A percentile compares a stretch with the other conserved stretches of the same genome.
Conservation (phyloP, 2,888 invertebrate genomes). For the Thera obeliscata region DNA sequence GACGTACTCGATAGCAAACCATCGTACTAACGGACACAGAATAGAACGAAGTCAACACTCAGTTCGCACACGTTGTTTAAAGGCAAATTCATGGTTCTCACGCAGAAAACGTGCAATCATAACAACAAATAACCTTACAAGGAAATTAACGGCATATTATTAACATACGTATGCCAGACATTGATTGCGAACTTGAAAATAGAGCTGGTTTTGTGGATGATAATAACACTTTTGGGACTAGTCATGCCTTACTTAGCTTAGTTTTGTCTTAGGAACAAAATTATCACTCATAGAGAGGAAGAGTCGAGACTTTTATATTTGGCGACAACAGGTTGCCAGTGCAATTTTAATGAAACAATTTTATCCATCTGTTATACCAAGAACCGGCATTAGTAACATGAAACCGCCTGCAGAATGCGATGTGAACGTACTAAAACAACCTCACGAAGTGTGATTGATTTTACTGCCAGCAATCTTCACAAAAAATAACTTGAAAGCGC, state of each 20-base stretch:
- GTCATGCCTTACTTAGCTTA: too few species aligned
- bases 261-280: too few species aligned
- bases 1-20: conserved; percentile 38
- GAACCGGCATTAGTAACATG: conserved; percentile 23
- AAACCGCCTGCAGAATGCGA: conserved; percentile 24
- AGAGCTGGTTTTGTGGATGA: neutral
- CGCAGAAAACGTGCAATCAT: conserved; percentile 65
- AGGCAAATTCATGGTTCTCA: conserved; percentile 74
- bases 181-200: neutral
- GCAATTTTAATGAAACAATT: neutral
- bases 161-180: conserved; percentile 22
- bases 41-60: conserved; percentile 47
- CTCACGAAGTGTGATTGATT: conserved; percentile 31
- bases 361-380: conserved; percentile 3
- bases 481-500: conserved; percentile 23
- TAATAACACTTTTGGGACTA: too few species aligned
- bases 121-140: conserved; percentile 56
- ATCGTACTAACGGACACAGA: conserved; percentile 27
- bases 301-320: neutral
- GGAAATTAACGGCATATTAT: conserved; percentile 45
- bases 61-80: conserved; percentile 46
- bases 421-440: conserved; percentile 30
- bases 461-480: conserved; percentile 22
- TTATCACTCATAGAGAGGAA: too few species aligned
- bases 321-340: neutral